Evolutionary conservation across 1,140 invertebrate genomes (phyloP), one percentile per base, ranked within the genome.

Genomic region (Caenorhabditis tropicalis): DNA sequence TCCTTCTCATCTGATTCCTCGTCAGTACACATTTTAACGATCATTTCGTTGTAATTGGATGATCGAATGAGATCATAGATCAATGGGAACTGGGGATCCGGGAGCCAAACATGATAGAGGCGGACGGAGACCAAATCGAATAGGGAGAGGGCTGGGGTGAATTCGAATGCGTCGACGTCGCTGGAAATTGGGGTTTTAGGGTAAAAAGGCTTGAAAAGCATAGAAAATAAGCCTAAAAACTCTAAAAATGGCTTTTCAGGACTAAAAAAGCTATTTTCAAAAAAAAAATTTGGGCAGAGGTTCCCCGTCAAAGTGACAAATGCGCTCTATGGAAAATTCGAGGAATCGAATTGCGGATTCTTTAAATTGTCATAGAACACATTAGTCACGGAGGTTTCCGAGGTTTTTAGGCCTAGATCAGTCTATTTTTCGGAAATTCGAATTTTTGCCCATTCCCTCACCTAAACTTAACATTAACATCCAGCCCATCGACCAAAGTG

Each of bases 401-500:
- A 19, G 48, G n/a, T 58, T 58, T 58, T 58, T 5, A 29, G n/a
- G 51, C 51, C 0, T 27, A 19, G 16, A 36, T 65, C 31, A 19
- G 58, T 1, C 2, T 15, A 19, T 36, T 65, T 65, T 74, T 74
- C 6, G 9, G 10, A 15, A 19, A n/a, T n/a, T n/a, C 19, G 19
- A 43, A 21, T 74, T 74, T 46, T 24, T 56, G 7, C 24, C 15
- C 53, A 1, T 46, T 46, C 19, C 2, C 31, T 19, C 31, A 74
- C 65, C 65, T 74, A 74, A 74, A 74, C 33, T 74, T 74, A 2
- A 74, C 36, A 43, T 74, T 74, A 24, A 74, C 36, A 74, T 74
- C 36, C 2, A 74, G n/a, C 2, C 65, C 65, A 74, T n/a, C 43
- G 0, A 74, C 36, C 10, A 74, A n/a, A 24, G 5, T 74, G 0